phyloP scores from a whole-genome alignment of 2,113 vertebrate genomes.

The Anguilla japonica region DNA sequence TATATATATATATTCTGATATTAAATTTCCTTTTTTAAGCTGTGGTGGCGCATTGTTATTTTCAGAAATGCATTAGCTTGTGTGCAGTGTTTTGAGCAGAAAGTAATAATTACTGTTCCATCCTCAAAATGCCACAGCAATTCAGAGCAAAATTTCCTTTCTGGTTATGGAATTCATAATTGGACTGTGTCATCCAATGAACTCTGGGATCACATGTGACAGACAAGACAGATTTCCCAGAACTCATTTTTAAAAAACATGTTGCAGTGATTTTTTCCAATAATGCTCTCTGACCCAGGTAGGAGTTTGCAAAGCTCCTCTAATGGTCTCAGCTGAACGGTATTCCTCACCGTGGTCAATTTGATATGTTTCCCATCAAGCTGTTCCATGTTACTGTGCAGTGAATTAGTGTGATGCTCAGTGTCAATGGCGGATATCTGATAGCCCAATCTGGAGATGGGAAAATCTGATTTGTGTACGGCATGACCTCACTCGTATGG shows the following conservation, averaged over 20 bases:
- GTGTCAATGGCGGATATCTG: slow-evolving; percentile 1
- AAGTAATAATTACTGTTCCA: background rate
- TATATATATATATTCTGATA: background rate
- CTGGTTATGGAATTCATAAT: background rate
- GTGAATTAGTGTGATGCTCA: background rate
- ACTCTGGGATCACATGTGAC: background rate
- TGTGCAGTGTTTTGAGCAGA: background rate
- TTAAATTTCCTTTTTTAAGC: background rate
- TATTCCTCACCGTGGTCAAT: background rate
- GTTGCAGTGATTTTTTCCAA: background rate
- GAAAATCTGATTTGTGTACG: background rate
- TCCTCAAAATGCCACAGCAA: background rate
- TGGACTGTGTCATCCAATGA: background rate
- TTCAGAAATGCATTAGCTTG: background rate
- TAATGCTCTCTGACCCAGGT: background rate
- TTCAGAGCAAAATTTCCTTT: slow-evolving; percentile 5
- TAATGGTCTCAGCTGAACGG: slow-evolving; percentile 18
- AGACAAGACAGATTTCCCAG: background rate
- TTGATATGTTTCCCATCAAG: background rate
- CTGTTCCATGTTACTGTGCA: background rate
- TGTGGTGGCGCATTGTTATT: background rate
- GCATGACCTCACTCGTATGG: background rate
- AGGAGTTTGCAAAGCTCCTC: background rate
- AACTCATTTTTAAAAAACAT: background rate
- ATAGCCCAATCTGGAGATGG: background rate